Percentiles rank a stretch among this genome's conserved stretches.
These are phyloP conservation scores for Neosilurus mollespiculum DNA, from an alignment of 2,797 vertebrate species.

Conservation along the genomic window DNA sequence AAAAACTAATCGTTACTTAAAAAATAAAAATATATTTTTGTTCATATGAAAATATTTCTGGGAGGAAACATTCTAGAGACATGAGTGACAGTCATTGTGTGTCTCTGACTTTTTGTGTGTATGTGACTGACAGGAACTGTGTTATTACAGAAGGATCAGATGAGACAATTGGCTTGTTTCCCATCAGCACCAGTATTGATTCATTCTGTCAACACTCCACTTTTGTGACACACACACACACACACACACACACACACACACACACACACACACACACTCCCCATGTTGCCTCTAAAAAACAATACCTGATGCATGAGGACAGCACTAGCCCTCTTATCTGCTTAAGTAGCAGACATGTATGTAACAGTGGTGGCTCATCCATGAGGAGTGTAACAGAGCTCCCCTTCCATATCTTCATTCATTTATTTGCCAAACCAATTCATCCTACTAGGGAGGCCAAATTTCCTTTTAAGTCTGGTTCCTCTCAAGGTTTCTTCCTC, in stretches of 20 bases:
- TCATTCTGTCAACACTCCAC: constrained; percentile 53
- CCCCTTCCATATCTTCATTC: too few relatives aligned
- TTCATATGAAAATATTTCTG: not conserved
- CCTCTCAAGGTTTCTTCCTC: too few relatives aligned
- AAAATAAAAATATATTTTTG: not conserved
- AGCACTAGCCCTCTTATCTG: constrained; percentile 17
- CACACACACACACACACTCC: constrained; percentile 20
- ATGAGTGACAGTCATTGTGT: constrained; percentile 43
- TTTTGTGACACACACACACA: constrained; percentile 35
- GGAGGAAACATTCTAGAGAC: constrained; percentile 21
- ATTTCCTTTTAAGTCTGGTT: too few relatives aligned
- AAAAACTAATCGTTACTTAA: not conserved
- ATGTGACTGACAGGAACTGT: constrained; percentile 31
- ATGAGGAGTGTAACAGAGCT: too few relatives aligned
- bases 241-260: constrained; percentile 25
- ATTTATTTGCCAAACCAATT: too few relatives aligned
- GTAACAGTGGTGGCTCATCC: not conserved
- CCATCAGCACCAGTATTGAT: constrained; percentile 56
- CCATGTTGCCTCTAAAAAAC: constrained; percentile 15
- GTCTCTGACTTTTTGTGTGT: constrained; percentile 21
- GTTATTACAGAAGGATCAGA: constrained; percentile 54
- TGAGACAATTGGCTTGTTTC: constrained; percentile 47
- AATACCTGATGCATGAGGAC: constrained; percentile 2
- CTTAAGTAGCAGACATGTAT: constrained; percentile 21
- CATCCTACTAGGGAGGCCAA: too few relatives aligned